Conservation (phyloP, 2,113 vertebrate species). For the Petroica traversi region DNA sequence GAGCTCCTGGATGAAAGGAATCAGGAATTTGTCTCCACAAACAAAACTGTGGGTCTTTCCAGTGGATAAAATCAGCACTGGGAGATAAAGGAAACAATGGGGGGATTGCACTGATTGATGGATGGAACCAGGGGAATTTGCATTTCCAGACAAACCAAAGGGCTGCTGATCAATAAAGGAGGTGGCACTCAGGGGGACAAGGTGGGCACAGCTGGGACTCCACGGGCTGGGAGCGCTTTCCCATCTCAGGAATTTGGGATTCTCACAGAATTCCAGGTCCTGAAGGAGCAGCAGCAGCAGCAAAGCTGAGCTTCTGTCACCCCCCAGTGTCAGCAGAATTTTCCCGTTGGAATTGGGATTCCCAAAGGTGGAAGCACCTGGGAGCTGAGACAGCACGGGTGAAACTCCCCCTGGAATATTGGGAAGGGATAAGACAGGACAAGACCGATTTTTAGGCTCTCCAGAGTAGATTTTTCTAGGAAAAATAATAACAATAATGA, state of each 20-base stretch:
- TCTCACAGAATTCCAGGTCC: background rate
- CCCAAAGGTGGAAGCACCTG: background rate
- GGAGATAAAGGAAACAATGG: too few relatives aligned
- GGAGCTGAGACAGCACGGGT: background rate
- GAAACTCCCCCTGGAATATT: background rate
- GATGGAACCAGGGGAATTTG: too few relatives aligned
- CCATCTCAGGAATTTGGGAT: background rate
- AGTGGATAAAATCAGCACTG: too few relatives aligned
- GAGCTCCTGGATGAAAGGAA: too few relatives aligned
- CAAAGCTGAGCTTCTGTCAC: constrained; percentile 47
- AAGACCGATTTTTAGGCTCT: background rate
- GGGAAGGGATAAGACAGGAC: background rate
- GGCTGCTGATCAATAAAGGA: too few relatives aligned
- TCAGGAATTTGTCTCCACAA: too few relatives aligned
- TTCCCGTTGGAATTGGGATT: background rate
- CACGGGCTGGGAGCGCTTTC: background rate
- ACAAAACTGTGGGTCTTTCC: too few relatives aligned
- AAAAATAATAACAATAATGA: too few relatives aligned
- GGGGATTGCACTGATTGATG: too few relatives aligned
- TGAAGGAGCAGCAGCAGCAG: background rate
- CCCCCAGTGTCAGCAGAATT: constrained; percentile 38
- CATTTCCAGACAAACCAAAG: too few relatives aligned
- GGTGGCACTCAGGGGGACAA: background rate
- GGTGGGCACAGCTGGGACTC: background rate
- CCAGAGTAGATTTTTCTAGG: too few relatives aligned